Conservation (phyloP, 2,113 vertebrate genomes). For the Gallinago undulata region DNA sequence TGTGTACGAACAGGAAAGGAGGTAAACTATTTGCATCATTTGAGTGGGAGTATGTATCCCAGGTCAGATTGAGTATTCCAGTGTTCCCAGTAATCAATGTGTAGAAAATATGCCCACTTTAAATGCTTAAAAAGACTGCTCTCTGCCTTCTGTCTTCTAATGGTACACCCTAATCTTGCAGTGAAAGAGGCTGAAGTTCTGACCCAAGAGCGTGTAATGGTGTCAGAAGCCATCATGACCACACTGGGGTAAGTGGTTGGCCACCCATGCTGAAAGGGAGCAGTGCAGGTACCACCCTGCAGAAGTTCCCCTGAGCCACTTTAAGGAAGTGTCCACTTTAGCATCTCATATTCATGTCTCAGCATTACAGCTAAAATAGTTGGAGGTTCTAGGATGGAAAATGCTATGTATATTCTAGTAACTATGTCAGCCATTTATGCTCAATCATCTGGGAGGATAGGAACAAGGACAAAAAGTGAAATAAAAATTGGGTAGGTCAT, state of each 20-base stretch:
- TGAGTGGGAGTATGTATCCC: neutral
- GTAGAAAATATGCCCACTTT: neutral
- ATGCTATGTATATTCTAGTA: neutral
- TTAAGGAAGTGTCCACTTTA: neutral
- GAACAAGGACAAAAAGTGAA: neutral
- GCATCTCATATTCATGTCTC: too few relatives aligned
- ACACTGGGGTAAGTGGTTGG: conserved; percentile 50
- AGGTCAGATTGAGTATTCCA: neutral
- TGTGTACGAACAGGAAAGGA: neutral
- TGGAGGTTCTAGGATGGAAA: neutral
- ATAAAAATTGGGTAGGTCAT: neutral
- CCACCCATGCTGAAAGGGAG: neutral
- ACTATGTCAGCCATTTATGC: neutral
- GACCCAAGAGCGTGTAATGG: conserved; percentile 67
- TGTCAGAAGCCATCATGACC: conserved; percentile 70
- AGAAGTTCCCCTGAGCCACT: neutral
- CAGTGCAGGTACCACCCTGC: neutral
- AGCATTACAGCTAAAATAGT: neutral
- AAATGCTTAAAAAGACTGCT: neutral
- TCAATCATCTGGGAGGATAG: neutral
- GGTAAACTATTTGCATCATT: neutral
- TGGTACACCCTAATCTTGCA: conserved; percentile 27
- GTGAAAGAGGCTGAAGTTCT: conserved; percentile 70
- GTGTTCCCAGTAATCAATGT: neutral
- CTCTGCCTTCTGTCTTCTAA: neutral